Conservation (phyloP, 1,140 invertebrate genomes). For the Drosophila elegans region DNA sequence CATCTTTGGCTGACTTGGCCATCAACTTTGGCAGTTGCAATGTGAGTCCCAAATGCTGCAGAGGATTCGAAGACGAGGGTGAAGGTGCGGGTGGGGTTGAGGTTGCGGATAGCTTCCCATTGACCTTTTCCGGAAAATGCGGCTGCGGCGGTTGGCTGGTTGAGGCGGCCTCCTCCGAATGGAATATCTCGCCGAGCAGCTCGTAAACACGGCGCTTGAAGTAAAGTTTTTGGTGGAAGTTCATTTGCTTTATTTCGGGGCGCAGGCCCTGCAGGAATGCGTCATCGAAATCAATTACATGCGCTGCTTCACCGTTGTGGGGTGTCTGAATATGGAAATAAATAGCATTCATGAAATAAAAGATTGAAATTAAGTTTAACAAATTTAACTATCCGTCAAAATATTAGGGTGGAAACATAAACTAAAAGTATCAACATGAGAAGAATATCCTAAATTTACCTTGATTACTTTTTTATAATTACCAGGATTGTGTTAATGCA, state of each 20-base stretch:
- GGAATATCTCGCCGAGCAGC: conserved; percentile 68
- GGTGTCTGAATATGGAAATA: neutral
- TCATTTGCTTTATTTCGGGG: conserved; percentile 75
- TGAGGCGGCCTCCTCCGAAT: neutral
- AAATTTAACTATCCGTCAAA: neutral
- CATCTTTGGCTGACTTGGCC: conserved; percentile 29
- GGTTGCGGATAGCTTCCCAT: neutral
- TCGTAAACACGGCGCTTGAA: conserved; percentile 78
- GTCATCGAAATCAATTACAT: conserved; percentile 60
- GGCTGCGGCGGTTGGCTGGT: conserved; percentile 4
- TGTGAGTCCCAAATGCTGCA: conserved; percentile 23
- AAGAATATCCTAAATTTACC: too few species aligned
- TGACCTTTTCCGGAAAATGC: neutral
- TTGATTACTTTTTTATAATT: too few species aligned
- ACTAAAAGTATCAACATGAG: too few species aligned
- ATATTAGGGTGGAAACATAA: too few species aligned
- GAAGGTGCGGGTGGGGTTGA: neutral
- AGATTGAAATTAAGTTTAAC: neutral
- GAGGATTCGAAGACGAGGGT: neutral
- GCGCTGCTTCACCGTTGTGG: neutral
- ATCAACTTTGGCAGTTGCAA: conserved; percentile 52
- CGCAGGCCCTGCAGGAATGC: conserved; percentile 70
- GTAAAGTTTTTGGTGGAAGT: conserved; percentile 71
- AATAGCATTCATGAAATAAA: neutral
- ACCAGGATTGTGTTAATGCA: too few species aligned